Evolutionary conservation across 1,140 invertebrate species (phyloP).

Genomic region (Sitobion miscanthi): DNA sequence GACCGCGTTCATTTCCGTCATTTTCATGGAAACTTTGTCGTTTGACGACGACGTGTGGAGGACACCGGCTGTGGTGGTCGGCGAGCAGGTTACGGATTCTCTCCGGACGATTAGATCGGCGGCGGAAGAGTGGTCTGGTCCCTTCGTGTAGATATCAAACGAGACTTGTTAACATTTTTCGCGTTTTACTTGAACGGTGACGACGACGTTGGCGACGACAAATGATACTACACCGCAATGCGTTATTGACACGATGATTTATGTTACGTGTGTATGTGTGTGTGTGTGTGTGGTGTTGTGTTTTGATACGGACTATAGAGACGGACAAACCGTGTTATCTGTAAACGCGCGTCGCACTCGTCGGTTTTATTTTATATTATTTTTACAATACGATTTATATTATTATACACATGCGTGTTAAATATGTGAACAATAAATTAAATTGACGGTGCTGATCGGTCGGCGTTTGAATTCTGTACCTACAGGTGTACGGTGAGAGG

Average conservation of each 20-base stretch:
- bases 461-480: not conserved
- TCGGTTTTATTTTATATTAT: not conserved
- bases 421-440: not conserved
- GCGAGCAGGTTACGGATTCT: not conserved
- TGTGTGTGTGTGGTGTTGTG: not conserved
- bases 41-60: not conserved
- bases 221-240: not conserved
- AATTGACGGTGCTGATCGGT: not conserved
- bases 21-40: conserved; percentile 48
- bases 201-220: not conserved
- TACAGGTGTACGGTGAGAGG: not conserved
- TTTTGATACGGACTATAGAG: not conserved
- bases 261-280: not conserved
- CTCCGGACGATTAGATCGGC: conserved; percentile 7
- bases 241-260: conserved; percentile 27
- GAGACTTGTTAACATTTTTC: conserved; percentile 19
- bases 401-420: not conserved
- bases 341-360: conserved; percentile 52
- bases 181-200: not conserved
- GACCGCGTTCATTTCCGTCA: conserved; percentile 54
- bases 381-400: not conserved
- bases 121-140: not conserved
- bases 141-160: conserved; percentile 4
- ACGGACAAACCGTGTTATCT: conserved; percentile 36
- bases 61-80: not conserved